These are phyloP conservation scores for Drosophila novamexicana DNA, from an alignment of 1,140 invertebrate genomes.

Conservation along the genomic window DNA sequence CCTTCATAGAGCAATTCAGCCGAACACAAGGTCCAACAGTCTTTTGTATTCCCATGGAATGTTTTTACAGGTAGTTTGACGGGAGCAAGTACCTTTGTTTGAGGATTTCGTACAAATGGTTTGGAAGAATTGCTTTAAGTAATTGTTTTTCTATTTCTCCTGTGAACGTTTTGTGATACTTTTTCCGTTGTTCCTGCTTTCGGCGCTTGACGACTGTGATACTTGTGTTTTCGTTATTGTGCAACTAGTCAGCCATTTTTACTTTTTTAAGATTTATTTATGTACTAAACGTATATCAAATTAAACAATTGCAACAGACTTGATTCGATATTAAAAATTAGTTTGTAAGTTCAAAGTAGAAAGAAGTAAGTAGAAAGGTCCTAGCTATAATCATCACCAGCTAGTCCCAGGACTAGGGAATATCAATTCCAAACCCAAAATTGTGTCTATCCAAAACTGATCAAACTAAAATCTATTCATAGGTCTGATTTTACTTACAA, in stretches of 20 bases:
- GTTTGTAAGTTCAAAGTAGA: too few relatives aligned
- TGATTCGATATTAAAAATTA: too few relatives aligned
- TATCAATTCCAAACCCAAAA: too few relatives aligned
- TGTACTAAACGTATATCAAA: too few relatives aligned
- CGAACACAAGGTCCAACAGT: slow-evolving; percentile 55
- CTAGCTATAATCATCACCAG: too few relatives aligned
- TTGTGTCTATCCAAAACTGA: too few relatives aligned
- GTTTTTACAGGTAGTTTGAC: slow-evolving; percentile 46
- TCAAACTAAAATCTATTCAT: too few relatives aligned
- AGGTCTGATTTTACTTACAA: too few relatives aligned
- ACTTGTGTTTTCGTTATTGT: neutral
- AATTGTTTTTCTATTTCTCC: slow-evolving; percentile 68
- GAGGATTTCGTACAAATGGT: slow-evolving; percentile 78
- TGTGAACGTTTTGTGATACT: slow-evolving; percentile 40
- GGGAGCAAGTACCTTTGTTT: slow-evolving; percentile 77
- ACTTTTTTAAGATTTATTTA: neutral
- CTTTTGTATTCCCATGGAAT: slow-evolving; percentile 47
- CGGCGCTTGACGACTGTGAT: neutral
- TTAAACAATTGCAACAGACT: too few relatives aligned
- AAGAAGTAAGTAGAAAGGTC: too few relatives aligned
- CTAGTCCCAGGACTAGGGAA: too few relatives aligned
- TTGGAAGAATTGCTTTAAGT: slow-evolving; percentile 81
- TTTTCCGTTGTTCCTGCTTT: slow-evolving; percentile 20
- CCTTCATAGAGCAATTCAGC: slow-evolving; percentile 39
- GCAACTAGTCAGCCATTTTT: neutral